Evolutionary conservation across 2,888 invertebrate species (phyloP), one percentile per base, ranked within the genome.

Genomic region (Drosophila borborema): DNA sequence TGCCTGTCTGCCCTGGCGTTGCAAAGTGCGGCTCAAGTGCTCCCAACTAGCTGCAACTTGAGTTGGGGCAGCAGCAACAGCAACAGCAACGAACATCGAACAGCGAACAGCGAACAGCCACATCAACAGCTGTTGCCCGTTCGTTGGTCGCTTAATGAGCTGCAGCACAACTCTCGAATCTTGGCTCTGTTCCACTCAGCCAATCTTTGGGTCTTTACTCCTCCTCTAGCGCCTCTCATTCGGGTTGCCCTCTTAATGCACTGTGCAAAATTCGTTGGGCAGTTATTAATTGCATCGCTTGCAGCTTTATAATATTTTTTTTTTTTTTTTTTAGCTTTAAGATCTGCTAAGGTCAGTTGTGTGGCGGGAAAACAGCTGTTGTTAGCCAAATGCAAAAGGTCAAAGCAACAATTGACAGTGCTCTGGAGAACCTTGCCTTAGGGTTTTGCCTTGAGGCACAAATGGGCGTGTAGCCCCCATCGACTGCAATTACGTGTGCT

Each of bases 101-200:
- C 23, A 40, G 2, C 36, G 12, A 28, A 14, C 31, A 64, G 16
- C 56, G 20, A 46, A 16, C 34, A 58, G 34, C 45, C 54, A 61
- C 20, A 54, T 51, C 55, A 65, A 48, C 72, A 69, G 64, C 70
- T 80, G 72, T 70, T 81, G 60, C 48, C 53, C 77, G 81, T 77
- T 84, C 80, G 80, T 78, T 83, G 82, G 63, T 67, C 81, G 83
- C 75, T 84, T 85, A 85, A 85, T 85, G 85, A 86, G 82, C 84
- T 86, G 84, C 84, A 86, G 66, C 78, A 67, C 41, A 67, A 58
- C 72, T 75, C 75, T 70, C 65, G 55, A 80, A 75, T 74, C 74
- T 79, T 53, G 48, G 55, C 74, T 66, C 59, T 20, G 69, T 67
- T 68, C 36, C 62, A 58, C 65, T 56, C 28, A 43, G 41, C 23